Evolutionary conservation across 2,113 vertebrate species (phyloP), one percentile per base, ranked within the genome.

Genomic region (Alligator sinensis): DNA sequence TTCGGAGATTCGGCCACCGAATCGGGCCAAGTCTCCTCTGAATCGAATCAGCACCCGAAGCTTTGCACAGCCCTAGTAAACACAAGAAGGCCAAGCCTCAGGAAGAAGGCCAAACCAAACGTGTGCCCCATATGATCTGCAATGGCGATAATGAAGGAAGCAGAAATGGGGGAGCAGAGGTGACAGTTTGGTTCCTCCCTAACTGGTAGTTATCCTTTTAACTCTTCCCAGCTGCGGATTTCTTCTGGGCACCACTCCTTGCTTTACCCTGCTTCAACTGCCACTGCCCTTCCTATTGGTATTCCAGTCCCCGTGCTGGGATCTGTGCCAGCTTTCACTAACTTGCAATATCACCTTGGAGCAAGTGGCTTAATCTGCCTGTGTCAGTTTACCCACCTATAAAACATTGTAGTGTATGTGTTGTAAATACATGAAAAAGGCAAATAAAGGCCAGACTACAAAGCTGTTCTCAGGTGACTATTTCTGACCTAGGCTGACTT

Each of bases 331-430:
- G 0, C 59, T 77, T 7, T 83, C 11, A n/a, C 47, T n/a, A 72
- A 1, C 4, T 70, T 28, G 2, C 0, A 0, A 61, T 11, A 27
- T 55, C 60, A 28, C 8, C 63, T 81, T 60, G 19, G 81, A 38
- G 81, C 7, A 38, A 77, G 80, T 38, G n/a, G 7, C 77, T 76
- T 5, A 57, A 47, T 25, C 30, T 1, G 0, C 22, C 62, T 79
- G 11, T 82, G 87, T 85, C 54, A 4, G 27, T 64, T 47, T 47
- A 70, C 16, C 19, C 54, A 25, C 30, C 30, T 63, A 61, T 30
- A 6, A 4, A 25, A 5, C 38, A n/a, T 38, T 75, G 74, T 66
- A 76, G 15, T 38, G 3, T 0, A 11, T 0, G 0, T 28, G 38
- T 16, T 60, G 58, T 6, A 12, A 59, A 66, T 4, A 14, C 5